Evolutionary conservation across 1,140 invertebrate species (phyloP).

Genomic region (Drosophila willistoni): DNA sequence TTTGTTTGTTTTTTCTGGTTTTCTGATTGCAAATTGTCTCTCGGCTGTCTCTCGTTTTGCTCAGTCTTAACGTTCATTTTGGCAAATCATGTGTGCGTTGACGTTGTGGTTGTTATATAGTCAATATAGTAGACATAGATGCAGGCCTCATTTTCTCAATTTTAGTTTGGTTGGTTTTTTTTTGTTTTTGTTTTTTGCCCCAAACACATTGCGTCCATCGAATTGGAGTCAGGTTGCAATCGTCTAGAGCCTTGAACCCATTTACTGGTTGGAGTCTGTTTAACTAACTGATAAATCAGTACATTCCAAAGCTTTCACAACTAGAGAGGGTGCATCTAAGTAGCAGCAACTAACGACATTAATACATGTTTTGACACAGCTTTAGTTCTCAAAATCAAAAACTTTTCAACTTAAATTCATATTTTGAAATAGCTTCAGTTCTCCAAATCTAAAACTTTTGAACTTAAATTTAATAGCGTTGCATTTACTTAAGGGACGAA

Average conservation of each 20-base stretch:
- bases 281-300: constrained; percentile 5
- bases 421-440: too few relatives aligned
- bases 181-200: constrained; percentile 21
- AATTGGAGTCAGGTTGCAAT: constrained; percentile 22
- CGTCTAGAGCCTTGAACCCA: constrained; percentile 23
- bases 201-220: constrained; percentile 1
- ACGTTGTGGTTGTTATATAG: constrained; percentile 35
- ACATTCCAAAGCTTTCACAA: not conserved
- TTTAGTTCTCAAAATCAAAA: too few relatives aligned
- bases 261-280: constrained; percentile 11
- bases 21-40: constrained; percentile 77
- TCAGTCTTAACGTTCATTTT: constrained; percentile 43
- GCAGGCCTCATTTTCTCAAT: constrained; percentile 57
- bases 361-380: too few relatives aligned
- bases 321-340: not conserved
- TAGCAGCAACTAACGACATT: not conserved
- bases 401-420: too few relatives aligned
- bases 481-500: too few relatives aligned
- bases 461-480: too few relatives aligned
- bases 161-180: constrained; percentile 27
- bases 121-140: constrained; percentile 37
- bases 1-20: constrained; percentile 64
- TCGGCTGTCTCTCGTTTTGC: constrained; percentile 73
- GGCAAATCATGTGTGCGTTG: constrained; percentile 54
- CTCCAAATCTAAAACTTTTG: too few relatives aligned